Evolutionary conservation across 2,888 invertebrate species (phyloP).

Genomic region (Plagodis dolabraria): DNA sequence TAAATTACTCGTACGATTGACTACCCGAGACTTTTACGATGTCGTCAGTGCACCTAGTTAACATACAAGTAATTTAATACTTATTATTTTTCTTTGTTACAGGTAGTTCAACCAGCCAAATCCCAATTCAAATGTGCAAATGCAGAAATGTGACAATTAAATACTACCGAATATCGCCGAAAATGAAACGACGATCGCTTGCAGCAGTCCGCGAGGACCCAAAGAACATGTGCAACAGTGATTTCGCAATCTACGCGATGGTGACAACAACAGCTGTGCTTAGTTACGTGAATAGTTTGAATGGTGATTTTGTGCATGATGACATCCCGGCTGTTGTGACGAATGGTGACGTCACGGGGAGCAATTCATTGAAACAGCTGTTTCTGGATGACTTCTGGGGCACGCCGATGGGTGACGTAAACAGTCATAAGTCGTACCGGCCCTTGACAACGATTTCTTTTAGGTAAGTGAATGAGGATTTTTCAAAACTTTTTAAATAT

Average conservation of each 20-base stretch:
- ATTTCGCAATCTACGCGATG: conserved; percentile 86
- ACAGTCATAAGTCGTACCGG: conserved; percentile 94
- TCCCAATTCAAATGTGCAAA: conserved; percentile 71
- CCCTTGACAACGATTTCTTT: conserved; percentile 93
- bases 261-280: conserved; percentile 88
- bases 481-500: neutral
- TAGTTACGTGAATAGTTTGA: conserved; percentile 90
- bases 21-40: too few relatives aligned
- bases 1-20: too few relatives aligned
- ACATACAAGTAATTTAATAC: too few relatives aligned
- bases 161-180: conserved; percentile 53
- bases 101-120: conserved; percentile 43
- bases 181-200: conserved; percentile 79
- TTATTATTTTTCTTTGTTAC: conserved; percentile 55
- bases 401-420: conserved; percentile 90
- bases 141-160: conserved; percentile 72
- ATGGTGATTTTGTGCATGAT: conserved; percentile 94
- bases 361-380: conserved; percentile 86
- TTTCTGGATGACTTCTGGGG: conserved; percentile 95
- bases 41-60: too few relatives aligned
- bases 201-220: conserved; percentile 72
- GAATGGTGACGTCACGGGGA: conserved; percentile 91
- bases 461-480: conserved; percentile 86
- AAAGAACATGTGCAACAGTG: conserved; percentile 58
- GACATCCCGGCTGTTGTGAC: conserved; percentile 93